Conservation (phyloP, 53 echinoderm and acorn worm species). For the Patiria pectinifera region DNA sequence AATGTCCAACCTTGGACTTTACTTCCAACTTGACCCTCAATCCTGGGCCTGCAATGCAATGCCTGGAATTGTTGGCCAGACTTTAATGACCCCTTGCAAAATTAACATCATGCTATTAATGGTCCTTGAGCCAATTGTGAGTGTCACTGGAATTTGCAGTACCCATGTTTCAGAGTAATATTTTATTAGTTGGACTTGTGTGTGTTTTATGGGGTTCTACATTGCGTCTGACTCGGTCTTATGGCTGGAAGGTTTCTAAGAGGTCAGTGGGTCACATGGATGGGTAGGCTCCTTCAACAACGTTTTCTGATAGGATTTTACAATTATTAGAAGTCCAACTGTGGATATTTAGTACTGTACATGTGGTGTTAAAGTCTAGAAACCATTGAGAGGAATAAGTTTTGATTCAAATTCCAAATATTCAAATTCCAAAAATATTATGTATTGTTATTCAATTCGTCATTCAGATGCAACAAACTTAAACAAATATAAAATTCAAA, state of each 20-base stretch:
- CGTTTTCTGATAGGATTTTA: too few relatives aligned
- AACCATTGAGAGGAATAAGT: too few relatives aligned
- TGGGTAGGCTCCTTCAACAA: too few relatives aligned
- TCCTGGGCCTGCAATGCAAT: not conserved
- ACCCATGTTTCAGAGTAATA: not conserved
- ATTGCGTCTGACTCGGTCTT: not conserved
- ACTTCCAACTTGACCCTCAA: not conserved
- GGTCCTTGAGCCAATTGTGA: not conserved
- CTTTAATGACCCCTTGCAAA: constrained; percentile 6
- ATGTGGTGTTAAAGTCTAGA: too few relatives aligned
- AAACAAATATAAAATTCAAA: too few relatives aligned
- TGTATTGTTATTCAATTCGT: too few relatives aligned
- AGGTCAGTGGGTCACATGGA: not conserved
- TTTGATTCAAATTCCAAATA: too few relatives aligned
- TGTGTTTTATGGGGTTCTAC: constrained; percentile 12
- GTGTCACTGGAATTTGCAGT: not conserved
- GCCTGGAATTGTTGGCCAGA: not conserved
- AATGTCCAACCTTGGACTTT: not conserved
- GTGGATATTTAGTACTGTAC: too few relatives aligned
- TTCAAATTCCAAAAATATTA: too few relatives aligned
- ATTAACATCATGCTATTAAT: not conserved
- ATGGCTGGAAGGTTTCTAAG: not conserved
- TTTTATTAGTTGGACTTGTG: not conserved
- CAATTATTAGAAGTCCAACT: too few relatives aligned
- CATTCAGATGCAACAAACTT: too few relatives aligned